Evolutionary conservation across 1,140 invertebrate species (phyloP).

Genomic region (Batillaria attramentaria): DNA sequence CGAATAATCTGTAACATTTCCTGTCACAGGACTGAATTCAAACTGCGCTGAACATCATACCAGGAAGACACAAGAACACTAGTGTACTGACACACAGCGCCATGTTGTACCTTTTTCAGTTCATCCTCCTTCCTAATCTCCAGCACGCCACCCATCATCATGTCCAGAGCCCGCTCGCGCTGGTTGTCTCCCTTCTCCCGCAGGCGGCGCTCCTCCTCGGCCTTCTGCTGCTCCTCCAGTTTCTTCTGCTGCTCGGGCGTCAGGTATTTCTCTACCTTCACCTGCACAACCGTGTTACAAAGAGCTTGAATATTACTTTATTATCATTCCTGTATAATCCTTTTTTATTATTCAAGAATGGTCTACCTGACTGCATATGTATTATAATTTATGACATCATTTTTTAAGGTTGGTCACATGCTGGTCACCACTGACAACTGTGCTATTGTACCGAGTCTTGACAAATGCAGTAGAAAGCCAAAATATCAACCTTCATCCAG

Average conservation of each 20-base stretch:
- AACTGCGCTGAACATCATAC: too few relatives aligned
- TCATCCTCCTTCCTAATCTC: constrained; percentile 73
- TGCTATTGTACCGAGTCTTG: too few relatives aligned
- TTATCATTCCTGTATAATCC: background rate
- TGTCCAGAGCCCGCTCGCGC: constrained; percentile 69
- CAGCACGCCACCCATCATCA: constrained; percentile 74
- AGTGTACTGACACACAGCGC: background rate
- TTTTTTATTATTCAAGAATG: too few relatives aligned
- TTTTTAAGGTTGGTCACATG: too few relatives aligned
- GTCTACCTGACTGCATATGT: too few relatives aligned
- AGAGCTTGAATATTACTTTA: background rate
- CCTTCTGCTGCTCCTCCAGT: constrained; percentile 63
- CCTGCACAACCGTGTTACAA: constrained; percentile 47
- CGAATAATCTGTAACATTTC: too few relatives aligned
- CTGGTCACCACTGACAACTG: too few relatives aligned
- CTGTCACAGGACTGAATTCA: too few relatives aligned
- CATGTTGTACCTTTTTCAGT: constrained; percentile 68
- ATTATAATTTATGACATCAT: too few relatives aligned
- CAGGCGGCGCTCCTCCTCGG: constrained; percentile 65
- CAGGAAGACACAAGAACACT: background rate
- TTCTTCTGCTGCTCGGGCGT: constrained; percentile 70
- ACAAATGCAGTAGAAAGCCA: too few relatives aligned
- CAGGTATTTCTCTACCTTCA: constrained; percentile 71
- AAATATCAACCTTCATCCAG: too few relatives aligned
- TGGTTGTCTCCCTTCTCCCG: constrained; percentile 71